phyloP scores from a whole-genome alignment of 2,797 vertebrate genomes.

The Lateolabrax maculatus region DNA sequence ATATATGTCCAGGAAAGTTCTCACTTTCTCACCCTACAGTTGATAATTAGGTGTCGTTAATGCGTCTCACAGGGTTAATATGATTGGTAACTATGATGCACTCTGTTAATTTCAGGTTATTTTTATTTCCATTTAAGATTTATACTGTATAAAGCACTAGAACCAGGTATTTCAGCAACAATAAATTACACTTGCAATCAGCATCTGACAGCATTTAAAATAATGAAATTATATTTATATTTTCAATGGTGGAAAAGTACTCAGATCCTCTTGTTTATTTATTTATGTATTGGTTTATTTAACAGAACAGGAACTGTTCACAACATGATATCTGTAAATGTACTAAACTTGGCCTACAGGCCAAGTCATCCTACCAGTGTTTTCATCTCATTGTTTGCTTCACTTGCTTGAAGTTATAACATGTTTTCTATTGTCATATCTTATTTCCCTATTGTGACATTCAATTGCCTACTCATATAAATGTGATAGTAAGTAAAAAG shows the following conservation, averaged over 20 bases:
- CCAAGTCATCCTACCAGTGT: background rate
- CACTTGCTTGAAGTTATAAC: background rate
- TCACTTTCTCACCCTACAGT: slow-evolving; percentile 31
- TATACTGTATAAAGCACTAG: background rate
- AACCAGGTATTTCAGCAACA: background rate
- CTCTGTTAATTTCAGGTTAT: background rate
- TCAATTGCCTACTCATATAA: background rate
- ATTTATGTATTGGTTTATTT: background rate
- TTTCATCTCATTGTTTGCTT: background rate
- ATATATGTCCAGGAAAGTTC: slow-evolving; percentile 18
- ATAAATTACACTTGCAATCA: background rate
- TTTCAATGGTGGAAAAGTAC: background rate
- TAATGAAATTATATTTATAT: background rate
- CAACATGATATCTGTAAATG: background rate
- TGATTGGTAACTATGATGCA: background rate
- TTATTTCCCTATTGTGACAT: background rate
- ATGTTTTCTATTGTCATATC: background rate
- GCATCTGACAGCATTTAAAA: slow-evolving; percentile 1
- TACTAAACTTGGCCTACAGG: background rate
- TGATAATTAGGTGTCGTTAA: slow-evolving; percentile 15
- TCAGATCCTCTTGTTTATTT: background rate
- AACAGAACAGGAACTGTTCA: background rate
- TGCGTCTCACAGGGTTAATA: background rate
- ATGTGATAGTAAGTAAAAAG: too few species aligned
- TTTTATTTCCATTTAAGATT: background rate